Evolutionary conservation across 1,140 invertebrate species (phyloP), one percentile per base, ranked within the genome.

Genomic region (Brachionus calyciflorus): DNA sequence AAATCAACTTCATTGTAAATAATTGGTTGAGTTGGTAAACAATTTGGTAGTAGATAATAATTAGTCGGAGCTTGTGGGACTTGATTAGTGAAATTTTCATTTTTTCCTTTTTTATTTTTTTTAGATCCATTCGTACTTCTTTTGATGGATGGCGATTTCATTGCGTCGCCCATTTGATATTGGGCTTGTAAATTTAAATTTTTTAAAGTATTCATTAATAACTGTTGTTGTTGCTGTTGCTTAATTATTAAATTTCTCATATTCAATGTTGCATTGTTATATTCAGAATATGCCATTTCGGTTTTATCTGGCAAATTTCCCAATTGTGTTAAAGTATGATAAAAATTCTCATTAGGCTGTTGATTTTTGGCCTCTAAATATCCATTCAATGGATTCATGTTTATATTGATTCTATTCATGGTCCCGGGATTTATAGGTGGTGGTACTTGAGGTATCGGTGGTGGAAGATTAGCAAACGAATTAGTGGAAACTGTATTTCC

Each of bases 1-100:
- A 73, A 14, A 2, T 73, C 69, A 19, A 73, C 33, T 48, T 73
- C 69, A 19, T 73, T 73, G 69, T 73, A 73, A 10, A 73, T 14
- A 5, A 40, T 49, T 26, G 14, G 44, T 19, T 55, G 44, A n/a
- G 28, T 17, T 21, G 30, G 24, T 24, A 55, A 41, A 51, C 46
- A 55, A 51, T 73, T 49, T 10, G 69, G 69, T 33, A 73, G 14
- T 14, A 73, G 12, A 41, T 73, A 73, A 37, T 73, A 73, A 55
- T 51, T 73, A 33, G 69, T 46, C 12, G 21, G 69, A n/a, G n/a
- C n/a, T 37, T 73, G 69, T 24, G 33, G 48, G 2, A 21, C 19
- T 30, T 51, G 69, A 3, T 55, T 44, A 1, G 17, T 24, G 0
- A 17, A 10, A 37, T 28, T 41, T 51, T 73, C 28, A 26, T 5